Evolutionary conservation across 2,888 invertebrate genomes (phyloP).

Genomic region (Didymodactylos carnosus): DNA sequence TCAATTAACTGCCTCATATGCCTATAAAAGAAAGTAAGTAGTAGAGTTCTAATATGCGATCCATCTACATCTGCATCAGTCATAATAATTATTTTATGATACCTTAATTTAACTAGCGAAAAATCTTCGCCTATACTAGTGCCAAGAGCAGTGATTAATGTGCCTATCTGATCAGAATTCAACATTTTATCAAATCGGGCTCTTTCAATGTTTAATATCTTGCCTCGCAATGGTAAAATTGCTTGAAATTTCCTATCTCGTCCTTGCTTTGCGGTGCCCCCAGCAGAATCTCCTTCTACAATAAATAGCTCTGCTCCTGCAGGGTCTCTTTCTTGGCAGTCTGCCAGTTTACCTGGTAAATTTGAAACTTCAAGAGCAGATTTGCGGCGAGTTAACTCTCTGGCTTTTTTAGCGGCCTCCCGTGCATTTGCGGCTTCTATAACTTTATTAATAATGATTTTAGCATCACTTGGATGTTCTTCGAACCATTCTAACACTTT

Average conservation of each 20-base stretch:
- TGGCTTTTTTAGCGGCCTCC: slow-evolving; percentile 16
- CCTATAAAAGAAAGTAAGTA: slow-evolving; percentile 19
- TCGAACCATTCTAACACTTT: slow-evolving; percentile 1
- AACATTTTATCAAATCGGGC: slow-evolving; percentile 16
- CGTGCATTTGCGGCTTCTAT: slow-evolving; percentile 15
- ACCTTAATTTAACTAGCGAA: slow-evolving; percentile 16
- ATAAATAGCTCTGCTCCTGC: slow-evolving; percentile 16
- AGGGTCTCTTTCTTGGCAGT: slow-evolving; percentile 15
- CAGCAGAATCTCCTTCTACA: slow-evolving; percentile 19
- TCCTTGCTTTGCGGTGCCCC: slow-evolving; percentile 18
- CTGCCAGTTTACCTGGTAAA: slow-evolving; percentile 17
- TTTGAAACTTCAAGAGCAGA: slow-evolving; percentile 4
- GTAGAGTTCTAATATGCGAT: slow-evolving; percentile 18
- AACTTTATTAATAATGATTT: slow-evolving; percentile 14
- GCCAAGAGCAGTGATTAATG: slow-evolving; percentile 17
- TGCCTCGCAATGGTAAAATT: slow-evolving; percentile 17
- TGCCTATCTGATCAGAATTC: slow-evolving; percentile 9
- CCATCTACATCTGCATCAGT: slow-evolving; percentile 21
- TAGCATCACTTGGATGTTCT: slow-evolving; percentile 13
- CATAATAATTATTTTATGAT: slow-evolving; percentile 19
- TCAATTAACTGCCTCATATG: slow-evolving; percentile 16
- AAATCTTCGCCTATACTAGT: slow-evolving; percentile 16
- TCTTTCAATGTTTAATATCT: slow-evolving; percentile 18
- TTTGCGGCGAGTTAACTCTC: slow-evolving; percentile 15
- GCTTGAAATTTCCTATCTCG: slow-evolving; percentile 16